phyloP scores from a whole-genome alignment of 1,140 invertebrate genomes.

The Psilanteris sp. region DNA sequence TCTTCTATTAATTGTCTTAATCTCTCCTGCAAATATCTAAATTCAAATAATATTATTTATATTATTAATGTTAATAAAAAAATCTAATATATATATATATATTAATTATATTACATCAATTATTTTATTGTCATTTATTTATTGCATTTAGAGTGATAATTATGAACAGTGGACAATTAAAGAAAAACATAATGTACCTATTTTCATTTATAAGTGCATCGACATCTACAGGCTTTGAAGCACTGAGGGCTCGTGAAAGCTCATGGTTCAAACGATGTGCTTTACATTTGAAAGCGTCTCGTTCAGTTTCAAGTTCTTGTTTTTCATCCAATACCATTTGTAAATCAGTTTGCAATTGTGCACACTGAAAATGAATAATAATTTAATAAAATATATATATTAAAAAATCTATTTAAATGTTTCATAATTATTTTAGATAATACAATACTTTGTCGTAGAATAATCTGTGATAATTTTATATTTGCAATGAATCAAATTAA shows the following conservation, averaged over 20 bases:
- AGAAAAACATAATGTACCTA: slow-evolving; percentile 79
- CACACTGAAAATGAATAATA: slow-evolving; percentile 76
- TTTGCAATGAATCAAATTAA: too few species aligned
- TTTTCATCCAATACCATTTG: slow-evolving; percentile 91
- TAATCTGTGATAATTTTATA: too few species aligned
- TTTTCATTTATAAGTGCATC: slow-evolving; percentile 91
- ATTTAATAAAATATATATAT: too few species aligned
- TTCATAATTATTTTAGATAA: too few species aligned
- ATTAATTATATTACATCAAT: too few species aligned
- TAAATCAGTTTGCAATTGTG: slow-evolving; percentile 86
- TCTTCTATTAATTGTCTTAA: slow-evolving; percentile 89
- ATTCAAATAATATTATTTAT: slow-evolving; percentile 46
- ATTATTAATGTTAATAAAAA: too few species aligned
- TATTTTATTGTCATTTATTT: too few species aligned
- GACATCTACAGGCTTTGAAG: slow-evolving; percentile 85
- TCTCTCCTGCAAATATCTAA: slow-evolving; percentile 88
- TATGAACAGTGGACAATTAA: too few species aligned
- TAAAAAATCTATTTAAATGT: too few species aligned
- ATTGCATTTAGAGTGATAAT: too few species aligned
- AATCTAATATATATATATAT: too few species aligned
- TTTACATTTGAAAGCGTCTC: slow-evolving; percentile 92
- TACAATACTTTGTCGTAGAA: too few species aligned
- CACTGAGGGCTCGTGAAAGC: slow-evolving; percentile 86
- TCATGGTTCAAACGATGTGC: slow-evolving; percentile 91
- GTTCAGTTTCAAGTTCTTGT: slow-evolving; percentile 89